Evolutionary conservation across 2,797 vertebrate species (phyloP), one percentile per base, ranked within the genome.

Genomic region (Brachyrhaphis roseni): DNA sequence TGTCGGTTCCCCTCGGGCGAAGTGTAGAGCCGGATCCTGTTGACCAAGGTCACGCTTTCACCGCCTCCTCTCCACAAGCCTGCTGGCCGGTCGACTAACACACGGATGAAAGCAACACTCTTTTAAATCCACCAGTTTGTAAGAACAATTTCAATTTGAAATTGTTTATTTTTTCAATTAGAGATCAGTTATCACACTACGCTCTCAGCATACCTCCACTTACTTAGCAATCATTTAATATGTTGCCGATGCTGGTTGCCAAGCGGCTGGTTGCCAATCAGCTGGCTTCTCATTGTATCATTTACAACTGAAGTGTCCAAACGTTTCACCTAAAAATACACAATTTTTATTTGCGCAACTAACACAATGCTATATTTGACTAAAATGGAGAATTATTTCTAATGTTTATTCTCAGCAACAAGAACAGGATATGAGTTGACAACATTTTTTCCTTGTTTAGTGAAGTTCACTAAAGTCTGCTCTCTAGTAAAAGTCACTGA

Each of bases 31-130:
- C 78, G 78, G 72, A 91, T 93, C 90, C 89, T 85, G 86, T 83
- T 91, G 85, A 90, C 87, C 87, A 85, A 88, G 86, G 91, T 91
- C 80, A 84, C 7, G 73, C 84, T 88, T 84, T 89, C 85, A 73
- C 84, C 82, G 78, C 74, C 83, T 88, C 79, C 78, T 84, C 72
- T 49, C 66, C 62, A 34, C 78, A 59, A 23, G 78, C 76, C 76
- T 66, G 75, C 88, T 76, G 77, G 51, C 77, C 45, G 76, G 78
- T 71, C 76, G 66, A 81, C 0, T 11, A 41, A 57, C 45, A 77
- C 26, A 39, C 31, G 36, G 66, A 74, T 78, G 53, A 74, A 86
- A 85, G 76, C 66, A 70, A 53, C 34, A 11, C 34, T 26, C 5
- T 18, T 41, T 66, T 13, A 4, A 43, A 43, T 26, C 39, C 0